Evolutionary conservation across 2,888 invertebrate genomes (phyloP).

Genomic region (Caenorhabditis sp.): DNA sequence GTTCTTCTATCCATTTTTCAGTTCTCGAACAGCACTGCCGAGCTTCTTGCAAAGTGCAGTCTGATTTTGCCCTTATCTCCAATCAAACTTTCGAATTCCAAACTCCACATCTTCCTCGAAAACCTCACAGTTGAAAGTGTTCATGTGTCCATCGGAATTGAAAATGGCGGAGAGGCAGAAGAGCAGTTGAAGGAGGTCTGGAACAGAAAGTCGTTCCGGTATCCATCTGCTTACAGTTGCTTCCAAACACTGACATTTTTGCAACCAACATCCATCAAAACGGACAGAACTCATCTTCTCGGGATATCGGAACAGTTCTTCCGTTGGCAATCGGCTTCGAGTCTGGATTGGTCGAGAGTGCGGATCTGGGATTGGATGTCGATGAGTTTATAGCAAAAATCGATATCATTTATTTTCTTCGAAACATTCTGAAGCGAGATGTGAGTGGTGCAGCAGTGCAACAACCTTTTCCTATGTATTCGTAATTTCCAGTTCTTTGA

Average conservation of each 20-base stretch:
- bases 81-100: background rate
- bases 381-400: background rate
- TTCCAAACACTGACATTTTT: background rate
- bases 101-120: background rate
- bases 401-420: conserved; percentile 14
- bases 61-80: background rate
- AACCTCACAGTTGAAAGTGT: background rate
- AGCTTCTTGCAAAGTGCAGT: background rate
- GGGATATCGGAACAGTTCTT: background rate
- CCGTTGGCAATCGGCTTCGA: conserved; percentile 4
- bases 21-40: conserved; percentile 1
- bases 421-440: conserved; percentile 12
- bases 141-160: conserved; percentile 17
- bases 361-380: background rate
- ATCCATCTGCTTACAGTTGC: background rate
- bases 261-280: background rate
- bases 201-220: background rate
- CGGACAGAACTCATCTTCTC: background rate
- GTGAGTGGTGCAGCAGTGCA: no score
- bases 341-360: background rate
- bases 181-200: background rate
- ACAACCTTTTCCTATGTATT: no score
- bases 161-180: background rate
- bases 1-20: no score
- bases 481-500: conserved; percentile 8